Evolutionary conservation across 2,113 vertebrate genomes (phyloP).

Genomic region (Xyliphius kryptos): DNA sequence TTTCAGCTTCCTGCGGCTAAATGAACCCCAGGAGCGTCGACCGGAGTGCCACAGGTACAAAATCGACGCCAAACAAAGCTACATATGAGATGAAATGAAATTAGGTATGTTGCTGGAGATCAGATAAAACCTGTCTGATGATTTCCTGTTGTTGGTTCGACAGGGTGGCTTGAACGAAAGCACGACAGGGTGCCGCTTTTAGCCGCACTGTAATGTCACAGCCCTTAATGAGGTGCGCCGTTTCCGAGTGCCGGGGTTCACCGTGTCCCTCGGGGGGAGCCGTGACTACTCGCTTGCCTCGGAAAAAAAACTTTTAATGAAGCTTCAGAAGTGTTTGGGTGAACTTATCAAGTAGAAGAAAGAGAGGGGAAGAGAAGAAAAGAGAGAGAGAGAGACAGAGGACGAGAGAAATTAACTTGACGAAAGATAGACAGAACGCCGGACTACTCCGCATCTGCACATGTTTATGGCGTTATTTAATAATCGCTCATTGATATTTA

Average conservation of each 20-base stretch:
- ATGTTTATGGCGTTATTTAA: too few relatives aligned
- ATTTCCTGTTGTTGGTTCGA: background rate
- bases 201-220: slow-evolving; percentile 43
- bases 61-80: slow-evolving; percentile 15
- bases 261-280: slow-evolving; percentile 37
- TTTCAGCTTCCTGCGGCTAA: slow-evolving; percentile 30
- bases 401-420: too few relatives aligned
- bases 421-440: too few relatives aligned
- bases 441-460: too few relatives aligned
- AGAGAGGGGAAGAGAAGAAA: too few relatives aligned
- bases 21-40: slow-evolving; percentile 39
- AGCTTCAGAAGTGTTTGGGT: slow-evolving; percentile 49
- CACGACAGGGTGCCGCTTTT: slow-evolving; percentile 34
- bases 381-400: too few relatives aligned
- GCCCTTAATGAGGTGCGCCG: slow-evolving; percentile 54
- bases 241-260: slow-evolving; percentile 46
- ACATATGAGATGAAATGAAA: slow-evolving; percentile 32
- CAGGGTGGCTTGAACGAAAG: slow-evolving; percentile 23
- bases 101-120: slow-evolving; percentile 31
- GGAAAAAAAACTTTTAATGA: slow-evolving; percentile 62
- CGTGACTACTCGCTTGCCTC: slow-evolving; percentile 45
- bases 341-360: too few relatives aligned
- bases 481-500: too few relatives aligned
- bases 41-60: slow-evolving; percentile 13
- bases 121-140: slow-evolving; percentile 3